These are phyloP conservation scores for Notospermus geniculatus DNA, from an alignment of 1,140 invertebrate genomes.

Conservation along the genomic window DNA sequence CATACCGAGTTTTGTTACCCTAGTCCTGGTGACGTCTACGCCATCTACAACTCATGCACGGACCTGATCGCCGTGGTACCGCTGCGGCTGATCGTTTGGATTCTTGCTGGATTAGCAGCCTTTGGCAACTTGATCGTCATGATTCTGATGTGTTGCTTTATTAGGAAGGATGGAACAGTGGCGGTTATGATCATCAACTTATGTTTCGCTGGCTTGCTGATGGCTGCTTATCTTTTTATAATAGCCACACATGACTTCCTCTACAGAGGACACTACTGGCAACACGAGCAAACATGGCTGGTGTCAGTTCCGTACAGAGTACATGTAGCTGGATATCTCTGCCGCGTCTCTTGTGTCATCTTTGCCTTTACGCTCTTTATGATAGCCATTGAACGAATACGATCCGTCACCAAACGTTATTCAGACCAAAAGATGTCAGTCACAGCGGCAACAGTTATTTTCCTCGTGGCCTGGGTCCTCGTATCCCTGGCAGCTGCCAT, in stretches of 20 bases:
- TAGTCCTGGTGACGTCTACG: background rate
- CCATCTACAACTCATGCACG: conserved; percentile 16
- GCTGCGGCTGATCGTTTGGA: conserved; percentile 23
- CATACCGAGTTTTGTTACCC: background rate
- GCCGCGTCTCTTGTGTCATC: conserved; percentile 32
- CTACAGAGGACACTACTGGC: conserved; percentile 34
- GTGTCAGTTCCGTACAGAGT: conserved; percentile 29
- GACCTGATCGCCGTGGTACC: conserved; percentile 22
- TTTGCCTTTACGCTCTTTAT: conserved; percentile 35
- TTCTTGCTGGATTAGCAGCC: conserved; percentile 23
- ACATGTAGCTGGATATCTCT: conserved; percentile 37
- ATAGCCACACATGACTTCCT: conserved; percentile 33
- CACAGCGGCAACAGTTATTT: conserved; percentile 13
- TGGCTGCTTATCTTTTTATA: conserved; percentile 42
- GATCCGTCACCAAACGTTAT: conserved; percentile 20
- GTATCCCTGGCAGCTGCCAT: background rate
- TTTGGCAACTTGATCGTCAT: conserved; percentile 31
- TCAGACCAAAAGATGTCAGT: conserved; percentile 9
- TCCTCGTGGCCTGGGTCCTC: conserved; percentile 21
- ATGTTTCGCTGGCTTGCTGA: conserved; percentile 40
- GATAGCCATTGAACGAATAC: conserved; percentile 35
- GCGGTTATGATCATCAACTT: conserved; percentile 27
- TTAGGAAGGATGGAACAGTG: background rate
- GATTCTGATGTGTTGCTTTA: conserved; percentile 18
- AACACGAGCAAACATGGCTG: conserved; percentile 32